Conservation (phyloP, 2,888 invertebrate genomes). For the Melipona beecheii region DNA sequence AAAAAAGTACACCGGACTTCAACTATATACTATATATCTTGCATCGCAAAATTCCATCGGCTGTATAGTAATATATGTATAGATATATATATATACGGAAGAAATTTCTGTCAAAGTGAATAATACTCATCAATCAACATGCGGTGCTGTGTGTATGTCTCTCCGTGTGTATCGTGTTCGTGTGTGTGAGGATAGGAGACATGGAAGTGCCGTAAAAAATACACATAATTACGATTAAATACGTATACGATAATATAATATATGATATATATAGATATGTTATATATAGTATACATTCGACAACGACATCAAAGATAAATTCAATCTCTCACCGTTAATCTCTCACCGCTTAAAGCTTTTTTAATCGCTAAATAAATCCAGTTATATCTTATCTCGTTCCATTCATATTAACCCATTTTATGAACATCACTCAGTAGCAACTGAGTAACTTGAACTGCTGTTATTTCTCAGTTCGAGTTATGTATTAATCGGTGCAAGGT, state of each 20-base stretch:
- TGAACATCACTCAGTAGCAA: neutral
- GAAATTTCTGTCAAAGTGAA: constrained; percentile 5
- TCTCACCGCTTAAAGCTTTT: constrained; percentile 15
- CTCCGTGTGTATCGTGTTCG: neutral
- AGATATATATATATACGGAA: neutral
- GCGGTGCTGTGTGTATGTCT: constrained; percentile 75
- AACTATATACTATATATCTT: neutral
- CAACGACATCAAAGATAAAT: constrained; percentile 50
- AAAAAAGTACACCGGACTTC: constrained; percentile 9
- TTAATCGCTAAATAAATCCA: constrained; percentile 34
- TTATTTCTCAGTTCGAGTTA: too few relatives aligned
- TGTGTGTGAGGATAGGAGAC: constrained; percentile 79
- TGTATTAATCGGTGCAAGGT: neutral
- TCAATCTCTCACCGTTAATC: constrained; percentile 41
- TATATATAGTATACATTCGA: constrained; percentile 57
- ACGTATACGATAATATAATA: constrained; percentile 16
- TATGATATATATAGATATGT: constrained; percentile 37
- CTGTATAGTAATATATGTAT: neutral
- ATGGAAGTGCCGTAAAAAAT: constrained; percentile 82
- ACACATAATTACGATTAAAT: constrained; percentile 63
- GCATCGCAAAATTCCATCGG: constrained; percentile 4
- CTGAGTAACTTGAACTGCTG: neutral
- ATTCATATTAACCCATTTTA: constrained; percentile 35
- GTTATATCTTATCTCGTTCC: neutral
- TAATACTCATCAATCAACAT: constrained; percentile 66